phyloP scores from a whole-genome alignment of 1,140 invertebrate genomes.

The Teleopsis dalmanni region DNA sequence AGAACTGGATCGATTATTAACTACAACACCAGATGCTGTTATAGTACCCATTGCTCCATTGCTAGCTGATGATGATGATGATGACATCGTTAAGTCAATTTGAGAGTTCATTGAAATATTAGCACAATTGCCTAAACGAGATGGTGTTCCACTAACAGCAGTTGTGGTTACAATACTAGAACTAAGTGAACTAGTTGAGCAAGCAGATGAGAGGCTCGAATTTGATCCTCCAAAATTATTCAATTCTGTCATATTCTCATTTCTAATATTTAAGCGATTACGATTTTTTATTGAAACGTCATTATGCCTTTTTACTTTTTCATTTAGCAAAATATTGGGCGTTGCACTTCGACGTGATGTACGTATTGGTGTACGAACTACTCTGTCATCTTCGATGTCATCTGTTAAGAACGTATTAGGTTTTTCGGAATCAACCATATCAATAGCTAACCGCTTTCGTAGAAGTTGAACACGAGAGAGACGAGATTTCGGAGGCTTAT shows the following conservation, averaged over 20 bases:
- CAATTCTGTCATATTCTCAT: neutral
- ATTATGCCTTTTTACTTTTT: neutral
- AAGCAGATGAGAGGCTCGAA: conserved; percentile 11
- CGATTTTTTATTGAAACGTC: neutral
- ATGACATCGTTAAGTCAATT: conserved; percentile 39
- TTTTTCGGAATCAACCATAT: conserved; percentile 29
- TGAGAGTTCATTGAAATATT: conserved; percentile 26
- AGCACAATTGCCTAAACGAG: conserved; percentile 10
- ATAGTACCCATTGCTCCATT: conserved; percentile 17
- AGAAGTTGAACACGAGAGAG: conserved; percentile 33
- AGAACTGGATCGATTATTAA: conserved; percentile 12
- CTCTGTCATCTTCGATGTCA: conserved; percentile 2
- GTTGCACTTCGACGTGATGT: conserved; percentile 6
- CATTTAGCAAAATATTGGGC: neutral
- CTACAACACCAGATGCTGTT: conserved; percentile 6
- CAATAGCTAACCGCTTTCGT: conserved; percentile 37
- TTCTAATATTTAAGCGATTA: neutral
- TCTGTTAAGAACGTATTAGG: neutral
- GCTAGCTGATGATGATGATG: conserved; percentile 33
- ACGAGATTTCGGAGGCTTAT: conserved; percentile 3
- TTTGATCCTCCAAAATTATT: conserved; percentile 14
- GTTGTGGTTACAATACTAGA: conserved; percentile 7
- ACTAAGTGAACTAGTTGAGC: conserved; percentile 6
- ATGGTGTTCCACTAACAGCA: conserved; percentile 10
- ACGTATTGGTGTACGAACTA: conserved; percentile 5